phyloP scores from a whole-genome alignment of 2,797 vertebrate genomes.

The Falco concolor region DNA sequence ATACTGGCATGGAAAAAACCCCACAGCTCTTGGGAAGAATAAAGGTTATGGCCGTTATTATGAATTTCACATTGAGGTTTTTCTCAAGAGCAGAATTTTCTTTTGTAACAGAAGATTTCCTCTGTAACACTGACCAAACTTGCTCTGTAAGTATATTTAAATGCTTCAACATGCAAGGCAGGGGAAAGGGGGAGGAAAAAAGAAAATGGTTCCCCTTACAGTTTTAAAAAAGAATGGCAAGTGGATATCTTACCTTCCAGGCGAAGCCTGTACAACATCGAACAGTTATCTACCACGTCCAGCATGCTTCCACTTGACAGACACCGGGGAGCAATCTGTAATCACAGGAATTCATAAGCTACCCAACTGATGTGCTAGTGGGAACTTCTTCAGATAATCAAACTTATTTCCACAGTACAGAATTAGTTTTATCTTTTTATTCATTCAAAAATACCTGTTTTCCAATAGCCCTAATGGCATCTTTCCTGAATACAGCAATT shows the following conservation, averaged over 20 bases:
- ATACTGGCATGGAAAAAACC: background rate
- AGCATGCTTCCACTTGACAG: conserved; percentile 79
- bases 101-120: background rate
- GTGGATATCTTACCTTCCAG: conserved; percentile 83
- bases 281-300: conserved; percentile 84
- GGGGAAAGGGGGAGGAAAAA: background rate
- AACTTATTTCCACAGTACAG: background rate
- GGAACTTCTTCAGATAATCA: background rate
- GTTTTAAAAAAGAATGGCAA: background rate
- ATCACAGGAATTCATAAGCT: background rate
- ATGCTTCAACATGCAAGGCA: background rate
- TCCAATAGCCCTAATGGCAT: background rate
- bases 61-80: background rate
- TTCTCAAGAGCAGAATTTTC: background rate
- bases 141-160: background rate
- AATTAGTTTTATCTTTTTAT: background rate
- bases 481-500: background rate
- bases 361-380: background rate
- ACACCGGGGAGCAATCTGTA: conserved; percentile 79
- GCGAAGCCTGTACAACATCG: conserved; percentile 88
- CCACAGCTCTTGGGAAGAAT: background rate
- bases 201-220: background rate
- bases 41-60: background rate
- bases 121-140: background rate
- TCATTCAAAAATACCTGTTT: background rate